Percentiles rank a stretch among this genome's conserved stretches.
These are phyloP conservation scores for Tauraco hartlaubi DNA, from an alignment of 2,797 vertebrate species.

Conservation along the genomic window DNA sequence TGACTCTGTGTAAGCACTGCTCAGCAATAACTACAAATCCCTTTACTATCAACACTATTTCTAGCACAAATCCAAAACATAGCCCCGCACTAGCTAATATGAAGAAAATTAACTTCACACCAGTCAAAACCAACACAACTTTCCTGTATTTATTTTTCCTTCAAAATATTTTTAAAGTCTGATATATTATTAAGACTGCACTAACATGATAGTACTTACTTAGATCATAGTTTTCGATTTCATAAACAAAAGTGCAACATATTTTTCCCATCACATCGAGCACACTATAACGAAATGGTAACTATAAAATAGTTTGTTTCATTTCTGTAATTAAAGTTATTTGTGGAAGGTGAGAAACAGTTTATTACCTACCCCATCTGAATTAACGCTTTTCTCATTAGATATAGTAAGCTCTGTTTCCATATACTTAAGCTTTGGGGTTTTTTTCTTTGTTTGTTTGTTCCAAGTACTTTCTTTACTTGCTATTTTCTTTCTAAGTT, in stretches of 20 bases:
- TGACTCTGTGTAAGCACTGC: too few relatives aligned
- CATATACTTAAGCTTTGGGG: neutral
- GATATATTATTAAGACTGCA: neutral
- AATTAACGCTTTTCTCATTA: neutral
- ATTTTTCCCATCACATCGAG: neutral
- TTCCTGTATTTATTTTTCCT: neutral
- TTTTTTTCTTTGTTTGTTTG: neutral
- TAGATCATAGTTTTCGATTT: neutral
- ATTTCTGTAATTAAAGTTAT: neutral
- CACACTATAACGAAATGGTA: neutral
- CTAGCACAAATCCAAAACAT: too few relatives aligned
- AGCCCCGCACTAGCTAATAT: too few relatives aligned
- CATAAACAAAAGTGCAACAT: accelerated
- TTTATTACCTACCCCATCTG: neutral
- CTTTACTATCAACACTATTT: too few relatives aligned
- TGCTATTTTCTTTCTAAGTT: neutral
- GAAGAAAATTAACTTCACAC: too few relatives aligned
- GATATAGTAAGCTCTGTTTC: neutral
- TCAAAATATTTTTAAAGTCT: neutral
- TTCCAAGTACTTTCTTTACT: neutral
- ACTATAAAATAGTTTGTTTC: neutral
- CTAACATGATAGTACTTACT: neutral
- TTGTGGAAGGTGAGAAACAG: neutral
- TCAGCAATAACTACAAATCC: too few relatives aligned
- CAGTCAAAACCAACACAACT: too few relatives aligned